A percentile compares a stretch with the other conserved stretches of the same genome.
Conservation (phyloP, 2,888 invertebrate species). For the Drosophila ustulata region DNA sequence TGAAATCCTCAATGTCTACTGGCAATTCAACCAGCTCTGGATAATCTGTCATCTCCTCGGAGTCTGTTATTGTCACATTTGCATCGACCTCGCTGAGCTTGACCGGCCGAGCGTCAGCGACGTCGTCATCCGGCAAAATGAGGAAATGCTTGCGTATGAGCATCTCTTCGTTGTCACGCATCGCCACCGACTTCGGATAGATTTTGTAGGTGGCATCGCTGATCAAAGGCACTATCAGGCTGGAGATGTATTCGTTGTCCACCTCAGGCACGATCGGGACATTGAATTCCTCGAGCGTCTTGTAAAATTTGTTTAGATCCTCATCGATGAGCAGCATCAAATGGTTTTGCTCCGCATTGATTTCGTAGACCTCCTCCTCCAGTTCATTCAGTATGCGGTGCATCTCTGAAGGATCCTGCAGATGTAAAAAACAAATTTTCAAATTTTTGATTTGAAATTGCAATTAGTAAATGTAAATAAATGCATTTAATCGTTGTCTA, state of each 20-base stretch:
- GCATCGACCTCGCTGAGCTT: constrained; percentile 63
- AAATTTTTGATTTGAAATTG: no score
- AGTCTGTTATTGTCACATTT: constrained; percentile 13
- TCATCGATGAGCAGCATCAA: constrained; percentile 77
- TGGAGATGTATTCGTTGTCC: constrained; percentile 75
- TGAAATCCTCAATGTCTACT: background rate
- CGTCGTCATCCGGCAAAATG: constrained; percentile 62
- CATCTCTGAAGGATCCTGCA: constrained; percentile 76
- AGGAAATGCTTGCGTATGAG: constrained; percentile 80
- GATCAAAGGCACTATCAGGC: constrained; percentile 74
- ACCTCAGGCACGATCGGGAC: constrained; percentile 63
- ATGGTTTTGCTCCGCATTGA: constrained; percentile 83
- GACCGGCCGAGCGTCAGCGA: constrained; percentile 45
- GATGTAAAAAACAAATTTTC: no score
- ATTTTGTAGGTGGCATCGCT: constrained; percentile 62
- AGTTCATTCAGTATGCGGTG: constrained; percentile 81
- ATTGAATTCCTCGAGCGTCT: constrained; percentile 66
- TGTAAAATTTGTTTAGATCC: constrained; percentile 74
- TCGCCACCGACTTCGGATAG: constrained; percentile 69
- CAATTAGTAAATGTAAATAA: no score
- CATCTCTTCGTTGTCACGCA: constrained; percentile 75
- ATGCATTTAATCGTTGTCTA: no score
- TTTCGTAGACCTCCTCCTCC: constrained; percentile 82
- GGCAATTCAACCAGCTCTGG: background rate
- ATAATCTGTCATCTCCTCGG: background rate